phyloP scores from a whole-genome alignment of 2,113 vertebrate genomes.

The Proteles cristata region DNA sequence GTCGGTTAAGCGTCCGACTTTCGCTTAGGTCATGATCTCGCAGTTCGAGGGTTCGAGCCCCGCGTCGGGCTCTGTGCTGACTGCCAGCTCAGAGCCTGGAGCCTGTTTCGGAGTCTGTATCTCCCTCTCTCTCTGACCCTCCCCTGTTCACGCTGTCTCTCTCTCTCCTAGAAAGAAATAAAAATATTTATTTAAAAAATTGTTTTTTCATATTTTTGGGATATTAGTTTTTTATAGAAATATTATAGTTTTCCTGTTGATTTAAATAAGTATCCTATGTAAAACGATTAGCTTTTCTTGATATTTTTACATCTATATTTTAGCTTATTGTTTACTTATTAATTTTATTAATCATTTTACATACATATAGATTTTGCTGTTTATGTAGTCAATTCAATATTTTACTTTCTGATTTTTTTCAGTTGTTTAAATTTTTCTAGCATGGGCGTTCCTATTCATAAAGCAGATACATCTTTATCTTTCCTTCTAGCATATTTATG shows the following conservation, averaged over 20 bases:
- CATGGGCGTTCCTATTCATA: neutral
- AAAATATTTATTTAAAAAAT: too few species aligned
- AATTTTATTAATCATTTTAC: slow-evolving; percentile 42
- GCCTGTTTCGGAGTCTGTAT: too few species aligned
- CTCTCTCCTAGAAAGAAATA: too few species aligned
- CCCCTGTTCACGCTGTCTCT: too few species aligned
- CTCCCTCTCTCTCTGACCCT: too few species aligned
- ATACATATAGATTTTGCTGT: neutral
- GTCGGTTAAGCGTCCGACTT: too few species aligned
- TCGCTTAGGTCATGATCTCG: too few species aligned
- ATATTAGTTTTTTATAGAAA: slow-evolving; percentile 13
- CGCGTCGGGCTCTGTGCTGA: too few species aligned
- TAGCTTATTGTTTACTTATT: slow-evolving; percentile 40
- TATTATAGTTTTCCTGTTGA: neutral
- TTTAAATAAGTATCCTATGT: slow-evolving; percentile 27
- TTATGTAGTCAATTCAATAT: neutral
- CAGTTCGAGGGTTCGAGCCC: too few species aligned
- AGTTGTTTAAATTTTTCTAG: slow-evolving; percentile 16
- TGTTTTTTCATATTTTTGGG: neutral
- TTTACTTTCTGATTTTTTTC: slow-evolving; percentile 51
- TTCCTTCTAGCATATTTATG: slow-evolving; percentile 27
- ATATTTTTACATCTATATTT: neutral
- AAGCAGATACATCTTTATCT: slow-evolving; percentile 6
- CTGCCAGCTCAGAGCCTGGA: too few species aligned
- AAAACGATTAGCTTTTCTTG: slow-evolving; percentile 3